Percentiles rank a stretch among this genome's conserved stretches.
These are phyloP conservation scores for Pseudeuparius sepicola DNA, from an alignment of 2,888 invertebrate genomes.

Conservation along the genomic window DNA sequence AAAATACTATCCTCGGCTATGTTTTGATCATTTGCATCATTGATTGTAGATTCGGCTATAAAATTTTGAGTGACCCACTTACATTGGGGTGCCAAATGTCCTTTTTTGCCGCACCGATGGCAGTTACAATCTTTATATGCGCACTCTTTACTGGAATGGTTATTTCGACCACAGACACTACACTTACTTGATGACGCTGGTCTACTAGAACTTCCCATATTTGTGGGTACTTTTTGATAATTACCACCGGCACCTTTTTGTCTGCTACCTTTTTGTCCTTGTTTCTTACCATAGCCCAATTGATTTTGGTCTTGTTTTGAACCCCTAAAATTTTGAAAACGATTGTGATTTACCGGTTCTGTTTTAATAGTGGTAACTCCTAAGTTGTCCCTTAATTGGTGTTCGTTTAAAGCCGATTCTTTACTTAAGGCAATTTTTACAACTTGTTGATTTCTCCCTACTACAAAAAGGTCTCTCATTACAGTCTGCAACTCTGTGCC, in stretches of 20 bases:
- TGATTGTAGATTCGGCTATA: background rate
- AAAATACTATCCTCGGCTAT: slow-evolving; percentile 14
- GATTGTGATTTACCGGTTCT: slow-evolving; percentile 5
- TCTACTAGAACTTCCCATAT: too few relatives aligned
- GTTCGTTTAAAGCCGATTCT: slow-evolving; percentile 14
- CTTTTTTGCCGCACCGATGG: slow-evolving; percentile 15
- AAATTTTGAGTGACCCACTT: slow-evolving; percentile 8
- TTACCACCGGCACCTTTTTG: background rate
- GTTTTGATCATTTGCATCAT: slow-evolving; percentile 6
- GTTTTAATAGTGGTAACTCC: slow-evolving; percentile 4
- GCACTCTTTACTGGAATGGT: slow-evolving; percentile 6
- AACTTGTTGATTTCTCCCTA: slow-evolving; percentile 9
- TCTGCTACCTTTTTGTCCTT: too few relatives aligned
- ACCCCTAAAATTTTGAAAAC: too few relatives aligned
- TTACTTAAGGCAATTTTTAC: slow-evolving; percentile 13
- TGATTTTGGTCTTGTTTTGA: too few relatives aligned
- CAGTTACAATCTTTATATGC: slow-evolving; percentile 11
- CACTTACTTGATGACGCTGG: slow-evolving; percentile 9
- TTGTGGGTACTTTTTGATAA: background rate
- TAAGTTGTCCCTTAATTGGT: slow-evolving; percentile 6
- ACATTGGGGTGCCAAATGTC: slow-evolving; percentile 18
- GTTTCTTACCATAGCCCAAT: too few relatives aligned
- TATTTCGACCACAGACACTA: slow-evolving; percentile 9
- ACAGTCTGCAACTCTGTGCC: slow-evolving; percentile 10
- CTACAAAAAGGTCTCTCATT: slow-evolving; percentile 10